Evolutionary conservation across 2,888 invertebrate species (phyloP).

Genomic region (Hofmannophila pseudospretella): DNA sequence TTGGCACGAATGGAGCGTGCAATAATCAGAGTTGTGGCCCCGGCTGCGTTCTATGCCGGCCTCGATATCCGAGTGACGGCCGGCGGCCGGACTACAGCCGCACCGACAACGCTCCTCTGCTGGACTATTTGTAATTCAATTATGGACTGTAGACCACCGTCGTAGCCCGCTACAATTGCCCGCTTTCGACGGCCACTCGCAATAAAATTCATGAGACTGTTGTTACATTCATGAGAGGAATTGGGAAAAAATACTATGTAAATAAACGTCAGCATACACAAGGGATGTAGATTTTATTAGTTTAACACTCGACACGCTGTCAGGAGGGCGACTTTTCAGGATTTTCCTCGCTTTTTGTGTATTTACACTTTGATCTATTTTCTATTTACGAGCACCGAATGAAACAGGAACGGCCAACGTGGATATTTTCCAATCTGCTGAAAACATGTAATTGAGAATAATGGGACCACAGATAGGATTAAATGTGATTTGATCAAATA

Average conservation of each 20-base stretch:
- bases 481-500: no score
- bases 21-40: constrained; percentile 36
- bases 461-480: no score
- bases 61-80: constrained; percentile 28
- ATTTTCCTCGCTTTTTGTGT: not conserved
- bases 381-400: not conserved
- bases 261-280: constrained; percentile 32
- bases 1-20: constrained; percentile 43
- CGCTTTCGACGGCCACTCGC: constrained; percentile 25
- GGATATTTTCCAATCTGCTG: no score
- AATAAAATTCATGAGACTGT: constrained; percentile 51
- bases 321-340: constrained; percentile 11
- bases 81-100: constrained; percentile 16
- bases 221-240: constrained; percentile 45
- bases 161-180: constrained; percentile 23
- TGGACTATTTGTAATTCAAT: not conserved
- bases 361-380: not conserved
- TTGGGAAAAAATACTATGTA: constrained; percentile 36
- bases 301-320: constrained; percentile 15
- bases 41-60: constrained; percentile 22
- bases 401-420: no score
- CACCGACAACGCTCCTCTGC: not conserved
- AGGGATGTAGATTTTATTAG: constrained; percentile 30
- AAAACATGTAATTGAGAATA: no score
- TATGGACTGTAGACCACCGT: not conserved